These are phyloP conservation scores for Mylabris phalerata DNA, from an alignment of 1,140 invertebrate species.

Conservation along the genomic window DNA sequence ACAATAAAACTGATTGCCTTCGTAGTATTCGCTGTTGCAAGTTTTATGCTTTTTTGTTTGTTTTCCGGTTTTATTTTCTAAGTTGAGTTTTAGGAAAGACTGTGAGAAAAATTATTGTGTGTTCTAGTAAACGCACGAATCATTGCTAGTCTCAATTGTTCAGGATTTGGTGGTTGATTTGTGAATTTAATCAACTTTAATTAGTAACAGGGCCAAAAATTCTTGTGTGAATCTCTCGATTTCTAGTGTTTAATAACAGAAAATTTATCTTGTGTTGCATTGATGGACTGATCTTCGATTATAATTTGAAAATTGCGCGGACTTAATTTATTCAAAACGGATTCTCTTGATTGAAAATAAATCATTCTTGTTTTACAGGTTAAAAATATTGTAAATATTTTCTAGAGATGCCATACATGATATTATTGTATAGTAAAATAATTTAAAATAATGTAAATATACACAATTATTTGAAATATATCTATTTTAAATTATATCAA, in stretches of 20 bases:
- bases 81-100: background rate
- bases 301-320: background rate
- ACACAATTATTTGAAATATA: background rate
- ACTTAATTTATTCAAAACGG: background rate
- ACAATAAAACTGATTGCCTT: slow-evolving; percentile 11
- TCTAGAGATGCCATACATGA: slow-evolving; percentile 32
- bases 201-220: background rate
- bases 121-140: slow-evolving; percentile 2
- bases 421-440: slow-evolving; percentile 31
- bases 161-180: slow-evolving; percentile 21
- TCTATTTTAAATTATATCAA: background rate
- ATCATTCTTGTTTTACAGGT: background rate
- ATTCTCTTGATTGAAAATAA: background rate
- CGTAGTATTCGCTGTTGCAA: slow-evolving; percentile 5
- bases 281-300: too few relatives aligned
- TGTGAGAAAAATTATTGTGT: slow-evolving; percentile 9
- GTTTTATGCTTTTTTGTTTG: background rate
- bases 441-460: slow-evolving; percentile 27
- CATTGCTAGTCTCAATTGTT: slow-evolving; percentile 20
- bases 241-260: background rate
- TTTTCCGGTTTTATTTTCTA: background rate
- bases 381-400: background rate
- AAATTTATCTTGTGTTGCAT: too few relatives aligned
- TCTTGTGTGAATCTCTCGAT: background rate
- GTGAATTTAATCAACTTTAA: slow-evolving; percentile 1